Evolutionary conservation across 1,140 invertebrate genomes (phyloP).

Genomic region (Holcopasites calliopsidis): DNA sequence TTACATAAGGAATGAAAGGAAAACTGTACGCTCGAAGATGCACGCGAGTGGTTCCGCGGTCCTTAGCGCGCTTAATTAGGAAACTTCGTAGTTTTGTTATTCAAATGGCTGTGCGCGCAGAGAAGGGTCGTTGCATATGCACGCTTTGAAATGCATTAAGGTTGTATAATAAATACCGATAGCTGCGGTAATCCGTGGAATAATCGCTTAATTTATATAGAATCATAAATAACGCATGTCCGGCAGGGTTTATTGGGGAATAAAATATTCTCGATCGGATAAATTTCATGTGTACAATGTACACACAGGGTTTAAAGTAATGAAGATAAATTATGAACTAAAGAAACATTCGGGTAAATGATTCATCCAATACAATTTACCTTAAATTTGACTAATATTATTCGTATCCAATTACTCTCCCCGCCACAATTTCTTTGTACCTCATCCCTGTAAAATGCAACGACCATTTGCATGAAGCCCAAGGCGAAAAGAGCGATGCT

Average conservation of each 20-base stretch:
- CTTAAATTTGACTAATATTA: too few species aligned
- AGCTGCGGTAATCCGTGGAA: background rate
- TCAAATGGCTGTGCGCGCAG: background rate
- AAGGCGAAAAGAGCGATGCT: background rate
- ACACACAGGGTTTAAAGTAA: too few species aligned
- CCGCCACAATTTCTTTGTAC: too few species aligned
- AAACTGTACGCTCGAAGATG: background rate
- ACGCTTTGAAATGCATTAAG: background rate
- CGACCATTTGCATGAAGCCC: too few species aligned
- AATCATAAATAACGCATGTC: background rate
- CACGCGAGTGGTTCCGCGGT: background rate
- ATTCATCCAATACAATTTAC: too few species aligned
- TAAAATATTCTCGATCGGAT: background rate
- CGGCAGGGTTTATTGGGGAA: background rate
- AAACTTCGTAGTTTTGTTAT: slow-evolving; percentile 20
- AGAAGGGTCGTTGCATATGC: background rate
- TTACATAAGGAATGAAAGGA: background rate
- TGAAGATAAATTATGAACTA: too few species aligned
- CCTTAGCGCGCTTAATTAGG: background rate
- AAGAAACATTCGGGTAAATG: too few species aligned
- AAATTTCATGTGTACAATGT: background rate
- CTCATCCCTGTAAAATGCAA: background rate
- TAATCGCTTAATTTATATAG: background rate
- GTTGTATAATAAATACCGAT: slow-evolving; percentile 20
- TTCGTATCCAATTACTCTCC: too few species aligned